Evolutionary conservation across 53 echinoderm and acorn worm genomes (phyloP), one percentile per base, ranked within the genome.

Genomic region (Arbacia lixula): DNA sequence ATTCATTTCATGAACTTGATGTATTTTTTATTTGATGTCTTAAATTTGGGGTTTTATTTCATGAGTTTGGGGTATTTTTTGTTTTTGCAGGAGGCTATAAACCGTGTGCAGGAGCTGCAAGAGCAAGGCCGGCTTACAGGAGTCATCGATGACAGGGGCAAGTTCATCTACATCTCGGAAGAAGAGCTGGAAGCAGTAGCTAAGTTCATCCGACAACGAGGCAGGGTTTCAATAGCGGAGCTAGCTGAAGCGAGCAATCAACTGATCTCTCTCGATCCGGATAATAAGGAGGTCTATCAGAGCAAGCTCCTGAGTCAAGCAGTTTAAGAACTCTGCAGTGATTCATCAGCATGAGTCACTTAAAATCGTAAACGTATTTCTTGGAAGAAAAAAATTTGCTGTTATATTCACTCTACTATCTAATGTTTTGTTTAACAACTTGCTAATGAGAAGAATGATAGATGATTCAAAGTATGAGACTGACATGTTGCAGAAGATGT

Each of bases 201-300:
- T 55, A 90, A 92, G 72, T 94, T 97, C 78, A 97, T 97, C 49
- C 85, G 87, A 51, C 97, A 97, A 68, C 28, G 97, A 66, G 97
- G 97, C 20, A 89, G 97, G 24, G 94, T 97, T 51, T 97, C 97
- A 14, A 97, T 97, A 42, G 81, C 88, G 58, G 97, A 97, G 37
- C 90, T 97, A 41, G 97, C 94, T 39, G 97, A 94, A 56, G 93
- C 93, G 24, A 97, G 97, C 85, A 97, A 97, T 78, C 94, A 86
- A 29, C 78, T 96, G 19, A 89, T 96, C 4, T 92, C 87, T 26
- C 74, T 94, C 10, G 88, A 90, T 65, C 84, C 92, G 3, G 93
- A 93, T 53, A 86, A 43, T 20, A 56, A 60, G 17, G 61, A 51
- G 19, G 72, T 78, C 25, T 78, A 78, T 39, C 79, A 78, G 41